These are phyloP conservation scores for Regulus satrapa DNA, from an alignment of 2,113 vertebrate genomes.

Conservation along the genomic window DNA sequence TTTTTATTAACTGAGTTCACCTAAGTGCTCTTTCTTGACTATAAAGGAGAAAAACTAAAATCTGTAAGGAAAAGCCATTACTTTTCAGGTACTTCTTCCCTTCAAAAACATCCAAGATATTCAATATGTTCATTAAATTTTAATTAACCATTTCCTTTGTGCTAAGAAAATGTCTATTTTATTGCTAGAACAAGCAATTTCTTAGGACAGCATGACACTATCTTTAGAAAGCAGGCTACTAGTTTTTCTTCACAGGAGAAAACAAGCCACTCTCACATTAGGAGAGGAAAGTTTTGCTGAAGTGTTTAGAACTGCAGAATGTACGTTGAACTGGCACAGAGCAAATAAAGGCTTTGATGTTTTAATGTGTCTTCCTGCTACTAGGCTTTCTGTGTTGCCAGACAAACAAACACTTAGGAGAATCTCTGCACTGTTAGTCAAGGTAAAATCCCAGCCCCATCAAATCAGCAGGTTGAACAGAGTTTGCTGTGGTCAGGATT, in stretches of 20 bases:
- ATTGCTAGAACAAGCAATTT: neutral
- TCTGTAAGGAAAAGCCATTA: neutral
- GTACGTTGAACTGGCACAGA: neutral
- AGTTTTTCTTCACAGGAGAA: neutral
- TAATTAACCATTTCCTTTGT: neutral
- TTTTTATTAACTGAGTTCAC: neutral
- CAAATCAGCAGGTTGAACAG: neutral
- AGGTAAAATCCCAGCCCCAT: neutral
- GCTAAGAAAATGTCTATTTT: neutral
- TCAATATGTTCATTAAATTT: neutral
- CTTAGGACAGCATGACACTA: neutral
- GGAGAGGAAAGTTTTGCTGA: neutral
- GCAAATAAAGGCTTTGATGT: conserved; percentile 2
- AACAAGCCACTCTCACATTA: neutral
- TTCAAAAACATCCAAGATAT: neutral
- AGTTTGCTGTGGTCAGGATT: neutral
- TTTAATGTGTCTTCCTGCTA: neutral
- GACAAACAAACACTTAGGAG: neutral
- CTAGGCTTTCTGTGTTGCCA: neutral
- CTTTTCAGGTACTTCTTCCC: neutral
- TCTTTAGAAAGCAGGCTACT: neutral
- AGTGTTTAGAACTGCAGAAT: neutral
- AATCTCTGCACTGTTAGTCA: neutral
- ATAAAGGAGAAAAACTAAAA: neutral
- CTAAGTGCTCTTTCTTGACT: neutral